Base-by-base conservation (phyloP, 64 coral and sea anemone genomes). In the Acropora tenuis region DNA sequence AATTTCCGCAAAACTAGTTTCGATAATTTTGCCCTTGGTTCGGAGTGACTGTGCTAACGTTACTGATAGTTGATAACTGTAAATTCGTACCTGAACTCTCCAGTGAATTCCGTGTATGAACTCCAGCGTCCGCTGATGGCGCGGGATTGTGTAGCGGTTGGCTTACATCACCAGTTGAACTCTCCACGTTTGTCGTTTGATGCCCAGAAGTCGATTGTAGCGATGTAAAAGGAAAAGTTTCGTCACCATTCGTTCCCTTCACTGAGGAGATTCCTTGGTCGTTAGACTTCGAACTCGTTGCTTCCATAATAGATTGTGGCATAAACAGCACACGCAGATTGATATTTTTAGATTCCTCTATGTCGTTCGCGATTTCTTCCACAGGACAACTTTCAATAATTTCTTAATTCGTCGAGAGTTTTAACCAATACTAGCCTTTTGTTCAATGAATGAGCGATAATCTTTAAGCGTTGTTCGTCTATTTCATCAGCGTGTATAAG, bases 301-400 rank as follows among this genome's bases (percentile, higher is more conserved):
- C 82, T 79, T 92, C 30, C 69, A 45, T 43, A 30, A 30, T 30
- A 30, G 30, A 30, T 67, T 46, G 41, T 78, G 76, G 47, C 76
- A 92, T 89, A 69, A 89, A 87, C 73, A 86, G 67, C 61, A 89
- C 87, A 89, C 87, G 68, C 58, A 78, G 82, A 49, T 89, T 74
- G 49, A 94, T 81, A 65, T 82, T 79, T 58, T 89, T 87, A 69
- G 79, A 83, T 57, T 94, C 87, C 48, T 89, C 79, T 59, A 90
- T 86, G 48, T 89, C 59, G 19, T 73, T 13, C 44, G 17, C 67
- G 20, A 94, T 89, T 10, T 94, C 92, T 59, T 76, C 78, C 5
- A 84, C 79, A 49, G 63, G 41, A 75, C 86, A 94, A 75, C 8
- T 89, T 76, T 88, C 87, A 15, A 89, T 83, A 69, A 94, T 48